Conservation (phyloP, 92 coral and sea anemone genomes). For the Porites cylindrica region DNA sequence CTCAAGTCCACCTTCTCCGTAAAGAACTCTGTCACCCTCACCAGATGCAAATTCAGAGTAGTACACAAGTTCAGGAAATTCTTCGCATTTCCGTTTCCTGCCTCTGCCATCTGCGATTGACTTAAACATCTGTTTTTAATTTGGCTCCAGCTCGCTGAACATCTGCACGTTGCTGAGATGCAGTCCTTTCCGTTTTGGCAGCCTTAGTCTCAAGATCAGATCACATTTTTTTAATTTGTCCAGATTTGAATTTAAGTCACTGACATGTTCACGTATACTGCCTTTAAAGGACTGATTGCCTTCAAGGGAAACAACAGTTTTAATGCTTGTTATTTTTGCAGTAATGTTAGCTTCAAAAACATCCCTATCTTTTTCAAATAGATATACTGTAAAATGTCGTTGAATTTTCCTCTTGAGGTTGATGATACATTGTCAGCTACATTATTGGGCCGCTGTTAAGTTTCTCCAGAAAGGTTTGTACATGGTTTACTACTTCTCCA, state of each 20-base stretch:
- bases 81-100: conserved; percentile 56
- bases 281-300: conserved; percentile 20
- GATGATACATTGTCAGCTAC: not conserved
- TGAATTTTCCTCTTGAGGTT: not conserved
- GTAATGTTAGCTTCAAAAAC: conserved; percentile 35
- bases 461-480: too few relatives aligned
- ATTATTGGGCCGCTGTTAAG: too few relatives aligned
- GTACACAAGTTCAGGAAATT: conserved; percentile 66
- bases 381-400: conserved; percentile 4
- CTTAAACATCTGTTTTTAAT: not conserved
- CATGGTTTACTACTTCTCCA: too few relatives aligned
- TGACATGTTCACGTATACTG: not conserved
- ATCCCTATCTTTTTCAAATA: conserved; percentile 54
- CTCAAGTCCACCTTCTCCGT: conserved; percentile 32
- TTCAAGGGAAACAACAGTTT: conserved; percentile 37
- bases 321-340: conserved; percentile 56
- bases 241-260: not conserved
- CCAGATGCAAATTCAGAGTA: conserved; percentile 68
- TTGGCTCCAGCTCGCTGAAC: not conserved
- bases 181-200: conserved; percentile 44
- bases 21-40: conserved; percentile 53
- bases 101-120: conserved; percentile 31
- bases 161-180: conserved; percentile 32
- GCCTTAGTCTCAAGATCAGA: not conserved
- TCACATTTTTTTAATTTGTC: not conserved